These are phyloP conservation scores for Amphiduros pacificus DNA, from an alignment of 2,888 invertebrate genomes.

Conservation along the genomic window DNA sequence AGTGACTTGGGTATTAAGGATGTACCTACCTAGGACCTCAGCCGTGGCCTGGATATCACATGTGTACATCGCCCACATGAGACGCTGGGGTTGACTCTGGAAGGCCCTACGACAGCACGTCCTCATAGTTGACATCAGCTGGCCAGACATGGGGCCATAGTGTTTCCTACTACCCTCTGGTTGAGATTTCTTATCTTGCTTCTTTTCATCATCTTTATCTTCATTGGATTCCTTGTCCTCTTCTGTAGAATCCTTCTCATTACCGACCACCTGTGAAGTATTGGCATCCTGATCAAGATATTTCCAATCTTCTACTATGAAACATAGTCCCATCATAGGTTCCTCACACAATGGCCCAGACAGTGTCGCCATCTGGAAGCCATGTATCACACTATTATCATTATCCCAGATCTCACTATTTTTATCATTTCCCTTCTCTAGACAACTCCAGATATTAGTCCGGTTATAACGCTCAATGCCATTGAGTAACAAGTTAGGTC, in stretches of 20 bases:
- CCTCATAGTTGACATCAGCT: slow-evolving; percentile 87
- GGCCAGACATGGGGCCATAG: slow-evolving; percentile 67
- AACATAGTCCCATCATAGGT: slow-evolving; percentile 88
- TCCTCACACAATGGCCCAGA: slow-evolving; percentile 96
- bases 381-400: slow-evolving; percentile 66
- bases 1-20: too few relatives aligned
- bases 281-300: background rate
- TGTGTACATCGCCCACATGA: slow-evolving; percentile 94
- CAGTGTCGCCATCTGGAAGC: slow-evolving; percentile 71
- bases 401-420: slow-evolving; percentile 39
- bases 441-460: slow-evolving; percentile 59
- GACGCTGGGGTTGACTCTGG: slow-evolving; percentile 82
- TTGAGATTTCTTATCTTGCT: background rate
- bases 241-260: background rate
- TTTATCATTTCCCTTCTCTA: background rate
- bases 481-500: slow-evolving; percentile 88
- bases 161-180: slow-evolving; percentile 4
- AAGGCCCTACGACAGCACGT: slow-evolving; percentile 87
- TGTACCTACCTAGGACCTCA: slow-evolving; percentile 82
- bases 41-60: slow-evolving; percentile 82
- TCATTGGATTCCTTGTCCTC: background rate
- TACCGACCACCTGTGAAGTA: background rate
- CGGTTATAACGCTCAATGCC: slow-evolving; percentile 70
- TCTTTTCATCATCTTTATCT: background rate
- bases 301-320: slow-evolving; percentile 82